These are phyloP conservation scores for Drosophila truncata DNA, from an alignment of 1,140 invertebrate genomes.

Conservation along the genomic window DNA sequence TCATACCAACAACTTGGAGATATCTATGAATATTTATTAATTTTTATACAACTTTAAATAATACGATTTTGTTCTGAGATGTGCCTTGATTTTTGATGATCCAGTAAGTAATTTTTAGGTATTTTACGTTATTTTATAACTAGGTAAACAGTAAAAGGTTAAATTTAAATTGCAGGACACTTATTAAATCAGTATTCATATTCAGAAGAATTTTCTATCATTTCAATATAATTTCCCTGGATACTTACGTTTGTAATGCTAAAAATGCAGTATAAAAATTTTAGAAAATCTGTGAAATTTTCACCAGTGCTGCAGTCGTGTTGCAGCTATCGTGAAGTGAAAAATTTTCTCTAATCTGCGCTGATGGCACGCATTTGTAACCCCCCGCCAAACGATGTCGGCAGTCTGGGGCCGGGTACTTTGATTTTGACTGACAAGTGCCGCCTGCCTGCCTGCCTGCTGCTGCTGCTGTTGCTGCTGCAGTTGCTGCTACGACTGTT, in stretches of 20 bases:
- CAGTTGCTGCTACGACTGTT: conserved; percentile 32
- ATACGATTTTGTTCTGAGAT: not conserved
- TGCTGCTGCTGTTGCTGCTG: conserved; percentile 19
- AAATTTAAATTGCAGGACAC: no score
- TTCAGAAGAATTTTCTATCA: no score
- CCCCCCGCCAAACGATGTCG: conserved; percentile 66
- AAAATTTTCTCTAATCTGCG: conserved; percentile 83
- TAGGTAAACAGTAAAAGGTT: no score
- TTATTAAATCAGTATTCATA: no score
- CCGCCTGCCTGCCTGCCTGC: conserved; percentile 61
- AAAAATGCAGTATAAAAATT: not conserved
- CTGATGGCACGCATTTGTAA: conserved; percentile 74
- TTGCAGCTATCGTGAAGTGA: conserved; percentile 64
- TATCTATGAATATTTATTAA: not conserved
- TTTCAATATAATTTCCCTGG: no score
- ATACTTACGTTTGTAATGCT: not conserved
- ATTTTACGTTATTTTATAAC: no score
- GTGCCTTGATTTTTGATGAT: not conserved
- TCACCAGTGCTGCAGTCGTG: conserved; percentile 25
- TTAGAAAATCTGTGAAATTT: not conserved
- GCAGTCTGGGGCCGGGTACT: conserved; percentile 69
- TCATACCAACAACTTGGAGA: accelerated
- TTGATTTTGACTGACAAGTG: conserved; percentile 84
- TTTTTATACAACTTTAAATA: no score
- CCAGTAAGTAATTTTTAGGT: no score